Conservation (phyloP, 2,888 invertebrate species). For the Melipona beecheii region DNA sequence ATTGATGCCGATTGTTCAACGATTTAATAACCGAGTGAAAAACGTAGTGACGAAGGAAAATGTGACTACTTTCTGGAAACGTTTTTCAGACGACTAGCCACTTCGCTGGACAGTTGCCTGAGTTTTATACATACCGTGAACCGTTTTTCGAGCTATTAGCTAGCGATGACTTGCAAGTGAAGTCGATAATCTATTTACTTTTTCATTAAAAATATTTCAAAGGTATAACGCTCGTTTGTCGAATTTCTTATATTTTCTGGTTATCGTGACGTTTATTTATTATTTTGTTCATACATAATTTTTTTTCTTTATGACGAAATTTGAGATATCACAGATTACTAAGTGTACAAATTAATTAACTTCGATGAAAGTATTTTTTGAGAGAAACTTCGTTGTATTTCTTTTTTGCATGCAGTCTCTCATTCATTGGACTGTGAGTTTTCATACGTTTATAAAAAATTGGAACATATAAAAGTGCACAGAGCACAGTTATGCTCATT, state of each 20-base stretch:
- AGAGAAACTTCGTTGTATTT: too few species aligned
- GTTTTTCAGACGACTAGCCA: background rate
- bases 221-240: background rate
- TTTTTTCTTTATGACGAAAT: background rate
- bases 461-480: too few species aligned
- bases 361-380: too few species aligned
- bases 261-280: background rate
- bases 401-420: too few species aligned
- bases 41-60: background rate
- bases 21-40: too few species aligned
- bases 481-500: too few species aligned
- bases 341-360: too few species aligned
- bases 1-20: background rate
- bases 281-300: background rate
- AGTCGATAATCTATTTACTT: background rate
- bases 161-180: background rate
- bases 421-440: too few species aligned
- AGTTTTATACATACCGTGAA: background rate
- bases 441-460: too few species aligned
- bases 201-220: too few species aligned
- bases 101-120: background rate
- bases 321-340: background rate
- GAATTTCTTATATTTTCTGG: background rate
- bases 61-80: rapidly evolving
- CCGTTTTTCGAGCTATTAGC: background rate